phyloP scores from a whole-genome alignment of 1,140 invertebrate species.

The Procambarus clarkii region DNA sequence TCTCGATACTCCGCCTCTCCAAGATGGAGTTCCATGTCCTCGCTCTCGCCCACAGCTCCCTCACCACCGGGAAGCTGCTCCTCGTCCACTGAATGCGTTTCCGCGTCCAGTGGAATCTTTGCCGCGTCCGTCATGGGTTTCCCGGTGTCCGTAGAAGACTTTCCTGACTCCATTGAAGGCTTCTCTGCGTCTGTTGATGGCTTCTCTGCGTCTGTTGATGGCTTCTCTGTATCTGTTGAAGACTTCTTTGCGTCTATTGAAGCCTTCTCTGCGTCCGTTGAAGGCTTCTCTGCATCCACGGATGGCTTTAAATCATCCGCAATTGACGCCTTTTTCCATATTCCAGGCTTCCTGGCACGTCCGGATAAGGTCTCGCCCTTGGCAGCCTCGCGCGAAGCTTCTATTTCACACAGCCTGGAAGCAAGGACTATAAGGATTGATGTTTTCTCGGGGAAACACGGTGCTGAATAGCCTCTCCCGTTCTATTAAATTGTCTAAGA shows the following conservation, averaged over 20 bases:
- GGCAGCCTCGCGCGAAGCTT: not conserved
- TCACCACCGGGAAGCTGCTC: not conserved
- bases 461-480: too few species aligned
- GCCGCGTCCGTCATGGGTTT: not conserved
- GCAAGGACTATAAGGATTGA: too few species aligned
- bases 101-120: not conserved
- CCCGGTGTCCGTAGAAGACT: not conserved
- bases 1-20: conserved; percentile 25
- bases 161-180: not conserved
- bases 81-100: not conserved
- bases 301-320: not conserved
- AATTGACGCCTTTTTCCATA: not conserved
- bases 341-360: not conserved
- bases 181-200: not conserved
- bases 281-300: not conserved
- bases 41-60: not conserved
- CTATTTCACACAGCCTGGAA: conserved; percentile 9
- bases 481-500: too few species aligned
- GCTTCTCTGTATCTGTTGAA: not conserved
- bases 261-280: not conserved
- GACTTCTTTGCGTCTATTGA: not conserved
- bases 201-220: not conserved
- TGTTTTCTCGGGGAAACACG: too few species aligned
- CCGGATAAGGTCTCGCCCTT: not conserved
- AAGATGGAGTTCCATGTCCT: not conserved